These are phyloP conservation scores for Criorhina ranunculi DNA, from an alignment of 2,888 invertebrate genomes.

Conservation along the genomic window DNA sequence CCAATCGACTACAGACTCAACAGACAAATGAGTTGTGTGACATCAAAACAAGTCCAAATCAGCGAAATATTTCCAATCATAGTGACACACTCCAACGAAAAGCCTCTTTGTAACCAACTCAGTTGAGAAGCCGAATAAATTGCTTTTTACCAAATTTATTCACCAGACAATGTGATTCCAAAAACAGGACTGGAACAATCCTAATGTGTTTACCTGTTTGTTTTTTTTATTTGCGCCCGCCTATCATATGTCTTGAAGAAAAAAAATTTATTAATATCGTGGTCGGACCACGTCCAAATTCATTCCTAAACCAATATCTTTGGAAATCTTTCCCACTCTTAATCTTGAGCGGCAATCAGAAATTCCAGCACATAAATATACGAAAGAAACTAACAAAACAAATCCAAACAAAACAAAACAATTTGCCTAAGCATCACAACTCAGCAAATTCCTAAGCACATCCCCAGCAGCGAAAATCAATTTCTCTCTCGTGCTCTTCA, in stretches of 20 bases:
- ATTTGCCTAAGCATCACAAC: constrained; percentile 51
- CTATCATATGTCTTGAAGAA: constrained; percentile 8
- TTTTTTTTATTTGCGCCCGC: constrained; percentile 3
- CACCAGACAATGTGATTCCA: constrained; percentile 8
- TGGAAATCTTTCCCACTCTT: constrained; percentile 8
- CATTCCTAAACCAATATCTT: constrained; percentile 32
- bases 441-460: constrained; percentile 57
- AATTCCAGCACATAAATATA: constrained; percentile 13
- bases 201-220: constrained; percentile 38
- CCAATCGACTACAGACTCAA: too few species aligned
- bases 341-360: constrained; percentile 8
- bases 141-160: constrained; percentile 20
- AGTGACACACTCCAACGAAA: not conserved
- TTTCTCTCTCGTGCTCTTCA: constrained; percentile 12
- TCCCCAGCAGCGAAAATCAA: constrained; percentile 62
- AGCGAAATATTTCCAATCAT: not conserved
- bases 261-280: constrained; percentile 39
- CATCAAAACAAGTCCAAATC: not conserved
- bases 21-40: too few species aligned
- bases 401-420: constrained; percentile 39
- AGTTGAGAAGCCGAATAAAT: not conserved
- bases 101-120: not conserved
- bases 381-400: not conserved
- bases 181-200: constrained; percentile 6
- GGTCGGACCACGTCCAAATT: constrained; percentile 29